Conservation (phyloP, 2,797 vertebrate species). For the Falco columbarius region DNA sequence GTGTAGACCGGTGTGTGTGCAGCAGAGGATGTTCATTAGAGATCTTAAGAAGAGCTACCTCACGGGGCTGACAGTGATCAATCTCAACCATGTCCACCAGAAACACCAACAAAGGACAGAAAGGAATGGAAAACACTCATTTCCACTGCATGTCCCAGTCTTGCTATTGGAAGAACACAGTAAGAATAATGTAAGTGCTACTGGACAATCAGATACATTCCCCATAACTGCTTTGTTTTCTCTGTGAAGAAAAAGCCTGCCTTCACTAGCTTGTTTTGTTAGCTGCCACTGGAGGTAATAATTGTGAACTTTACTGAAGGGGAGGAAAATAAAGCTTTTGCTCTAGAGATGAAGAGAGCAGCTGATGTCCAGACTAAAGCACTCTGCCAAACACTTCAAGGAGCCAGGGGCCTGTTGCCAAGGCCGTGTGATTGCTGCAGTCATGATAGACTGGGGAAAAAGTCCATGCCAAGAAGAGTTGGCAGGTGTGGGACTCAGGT, state of each 20-base stretch:
- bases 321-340: neutral
- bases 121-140: neutral
- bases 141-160: neutral
- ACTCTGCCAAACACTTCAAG: neutral
- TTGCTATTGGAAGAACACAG: neutral
- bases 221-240: neutral
- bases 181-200: neutral
- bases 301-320: neutral
- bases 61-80: neutral
- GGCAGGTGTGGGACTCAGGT: neutral
- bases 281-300: neutral
- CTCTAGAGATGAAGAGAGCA: neutral
- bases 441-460: neutral
- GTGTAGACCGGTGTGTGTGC: neutral
- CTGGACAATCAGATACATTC: neutral
- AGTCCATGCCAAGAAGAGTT: neutral
- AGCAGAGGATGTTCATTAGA: neutral
- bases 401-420: neutral
- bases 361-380: neutral
- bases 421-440: neutral
- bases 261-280: neutral
- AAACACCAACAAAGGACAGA: neutral
- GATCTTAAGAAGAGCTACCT: neutral
- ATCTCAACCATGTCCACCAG: fast-evolving
- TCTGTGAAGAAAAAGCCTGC: neutral